These are phyloP conservation scores for Trematocara variabile DNA, from an alignment of 2,113 vertebrate genomes.

Conservation along the genomic window DNA sequence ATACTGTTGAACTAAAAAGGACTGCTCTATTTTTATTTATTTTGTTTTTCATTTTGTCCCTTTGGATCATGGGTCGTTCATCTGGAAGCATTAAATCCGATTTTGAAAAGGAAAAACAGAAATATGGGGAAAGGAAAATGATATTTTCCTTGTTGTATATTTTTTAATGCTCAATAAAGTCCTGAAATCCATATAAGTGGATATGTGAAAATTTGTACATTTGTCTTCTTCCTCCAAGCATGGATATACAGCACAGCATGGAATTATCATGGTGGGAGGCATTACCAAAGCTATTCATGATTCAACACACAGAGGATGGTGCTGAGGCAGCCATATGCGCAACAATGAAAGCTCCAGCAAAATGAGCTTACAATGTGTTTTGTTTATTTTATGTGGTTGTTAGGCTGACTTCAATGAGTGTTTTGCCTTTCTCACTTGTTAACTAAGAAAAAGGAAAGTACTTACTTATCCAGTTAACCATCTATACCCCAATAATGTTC, in stretches of 20 bases:
- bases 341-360: background rate
- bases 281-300: background rate
- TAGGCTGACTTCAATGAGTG: background rate
- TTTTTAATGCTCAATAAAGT: constrained; percentile 96
- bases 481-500: background rate
- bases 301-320: background rate
- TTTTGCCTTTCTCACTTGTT: background rate
- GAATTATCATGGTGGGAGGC: background rate
- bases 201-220: constrained; percentile 73
- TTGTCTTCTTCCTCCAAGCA: constrained; percentile 42
- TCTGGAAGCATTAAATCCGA: constrained; percentile 72
- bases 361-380: background rate
- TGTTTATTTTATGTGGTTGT: background rate
- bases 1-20: constrained; percentile 78
- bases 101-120: constrained; percentile 74
- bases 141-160: constrained; percentile 94
- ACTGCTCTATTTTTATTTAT: constrained; percentile 69
- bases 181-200: constrained; percentile 81
- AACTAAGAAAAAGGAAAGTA: background rate
- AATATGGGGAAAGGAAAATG: constrained; percentile 67
- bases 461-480: background rate
- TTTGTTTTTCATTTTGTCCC: constrained; percentile 52
- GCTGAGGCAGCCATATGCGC: background rate
- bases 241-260: background rate
- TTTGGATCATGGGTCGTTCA: constrained; percentile 78